phyloP scores from a whole-genome alignment of 2,113 vertebrate species.

The Bombycilla garrulus region DNA sequence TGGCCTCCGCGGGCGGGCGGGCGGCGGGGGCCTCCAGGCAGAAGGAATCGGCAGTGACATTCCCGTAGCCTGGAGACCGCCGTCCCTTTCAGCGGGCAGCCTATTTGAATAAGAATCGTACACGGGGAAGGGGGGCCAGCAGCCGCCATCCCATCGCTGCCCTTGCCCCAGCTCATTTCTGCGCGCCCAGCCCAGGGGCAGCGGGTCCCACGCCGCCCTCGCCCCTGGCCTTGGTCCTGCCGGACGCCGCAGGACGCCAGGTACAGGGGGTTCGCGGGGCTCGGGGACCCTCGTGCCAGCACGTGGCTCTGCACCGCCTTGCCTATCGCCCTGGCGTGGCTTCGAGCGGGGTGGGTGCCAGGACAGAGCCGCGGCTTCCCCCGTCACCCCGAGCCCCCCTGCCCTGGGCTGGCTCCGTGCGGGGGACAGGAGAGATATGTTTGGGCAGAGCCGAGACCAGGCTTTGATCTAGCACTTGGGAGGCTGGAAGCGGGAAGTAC shows the following conservation, averaged over 20 bases:
- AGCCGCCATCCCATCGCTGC: constrained; percentile 38
- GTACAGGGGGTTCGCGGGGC: background rate
- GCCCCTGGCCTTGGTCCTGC: background rate
- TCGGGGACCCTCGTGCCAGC: background rate
- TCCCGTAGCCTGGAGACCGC: constrained; percentile 74
- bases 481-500: background rate
- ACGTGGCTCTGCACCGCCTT: background rate
- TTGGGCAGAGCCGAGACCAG: background rate
- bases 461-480: background rate
- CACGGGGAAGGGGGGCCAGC: constrained; percentile 26
- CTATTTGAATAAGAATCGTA: constrained; percentile 74
- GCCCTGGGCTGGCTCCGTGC: background rate
- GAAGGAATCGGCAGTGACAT: constrained; percentile 73
- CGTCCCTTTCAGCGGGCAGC: constrained; percentile 67
- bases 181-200: background rate
- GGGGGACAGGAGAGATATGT: background rate
- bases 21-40: constrained; percentile 55
- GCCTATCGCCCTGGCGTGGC: background rate
- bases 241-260: background rate
- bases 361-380: background rate
- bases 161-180: constrained; percentile 26
- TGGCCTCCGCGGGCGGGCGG: background rate
- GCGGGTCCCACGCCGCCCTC: background rate
- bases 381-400: background rate
- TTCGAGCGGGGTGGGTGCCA: background rate